Conservation (phyloP, 2,888 invertebrate genomes). For the Apotomis betuletana region DNA sequence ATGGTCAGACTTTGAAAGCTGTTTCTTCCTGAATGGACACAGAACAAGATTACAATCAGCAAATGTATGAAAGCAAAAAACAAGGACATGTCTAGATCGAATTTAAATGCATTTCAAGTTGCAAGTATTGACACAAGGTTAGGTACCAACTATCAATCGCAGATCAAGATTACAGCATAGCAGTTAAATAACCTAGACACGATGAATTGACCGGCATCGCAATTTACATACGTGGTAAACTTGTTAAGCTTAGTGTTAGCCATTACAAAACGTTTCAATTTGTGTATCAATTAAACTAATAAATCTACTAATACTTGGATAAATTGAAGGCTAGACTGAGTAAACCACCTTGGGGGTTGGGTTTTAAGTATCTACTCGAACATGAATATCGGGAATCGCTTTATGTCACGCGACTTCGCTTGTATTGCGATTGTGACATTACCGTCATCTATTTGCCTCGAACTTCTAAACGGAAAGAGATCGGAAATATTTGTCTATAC, state of each 20-base stretch:
- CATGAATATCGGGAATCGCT: not conserved
- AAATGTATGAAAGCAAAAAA: not conserved
- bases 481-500: too few species aligned
- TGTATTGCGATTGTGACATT: too few species aligned
- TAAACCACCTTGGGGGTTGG: not conserved
- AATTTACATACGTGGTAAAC: constrained; percentile 20
- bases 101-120: constrained; percentile 18
- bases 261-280: constrained; percentile 19
- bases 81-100: constrained; percentile 8
- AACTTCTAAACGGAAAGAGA: too few species aligned
- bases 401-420: not conserved
- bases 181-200: constrained; percentile 15
- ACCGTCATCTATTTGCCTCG: too few species aligned
- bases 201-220: constrained; percentile 10
- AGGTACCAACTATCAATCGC: not conserved
- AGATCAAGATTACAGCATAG: constrained; percentile 14
- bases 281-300: constrained; percentile 21
- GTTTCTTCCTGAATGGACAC: not conserved
- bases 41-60: not conserved
- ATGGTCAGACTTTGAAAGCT: too few species aligned
- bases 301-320: not conserved
- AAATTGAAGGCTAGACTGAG: not conserved
- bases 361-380: not conserved
- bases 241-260: constrained; percentile 17
- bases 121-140: constrained; percentile 9